A percentile compares a stretch with the other conserved stretches of the same genome.
Conservation (phyloP, 2,113 vertebrate genomes). For the Cyprinodon variegatus region DNA sequence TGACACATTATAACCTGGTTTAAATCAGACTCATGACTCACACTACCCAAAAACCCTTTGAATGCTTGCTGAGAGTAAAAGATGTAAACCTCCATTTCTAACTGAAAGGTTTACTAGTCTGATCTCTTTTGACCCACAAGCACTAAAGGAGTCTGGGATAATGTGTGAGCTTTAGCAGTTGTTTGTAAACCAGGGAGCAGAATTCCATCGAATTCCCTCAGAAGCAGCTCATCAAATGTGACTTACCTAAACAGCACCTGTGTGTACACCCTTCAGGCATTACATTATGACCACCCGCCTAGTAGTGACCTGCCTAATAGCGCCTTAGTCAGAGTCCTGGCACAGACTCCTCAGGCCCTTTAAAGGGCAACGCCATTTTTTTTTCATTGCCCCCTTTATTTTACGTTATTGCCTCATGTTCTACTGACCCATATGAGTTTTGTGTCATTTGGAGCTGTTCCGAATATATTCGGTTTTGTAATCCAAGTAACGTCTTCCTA, state of each 20-base stretch:
- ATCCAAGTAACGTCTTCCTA: too few relatives aligned
- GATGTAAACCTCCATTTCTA: constrained; percentile 14
- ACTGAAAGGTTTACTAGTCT: constrained; percentile 15
- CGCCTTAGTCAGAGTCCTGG: too few relatives aligned
- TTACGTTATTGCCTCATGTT: too few relatives aligned
- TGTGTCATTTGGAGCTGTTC: too few relatives aligned
- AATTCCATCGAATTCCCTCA: constrained; percentile 51
- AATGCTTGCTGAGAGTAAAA: constrained; percentile 41
- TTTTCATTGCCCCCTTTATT: too few relatives aligned
- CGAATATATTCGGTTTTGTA: too few relatives aligned
- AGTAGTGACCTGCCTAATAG: background rate
- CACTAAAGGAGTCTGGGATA: constrained; percentile 40
- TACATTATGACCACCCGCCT: background rate
- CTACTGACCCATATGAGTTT: too few relatives aligned
- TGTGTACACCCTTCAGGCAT: background rate
- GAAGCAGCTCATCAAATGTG: constrained; percentile 46
- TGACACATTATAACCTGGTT: constrained; percentile 48
- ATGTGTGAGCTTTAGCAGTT: constrained; percentile 39
- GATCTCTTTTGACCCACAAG: constrained; percentile 33
- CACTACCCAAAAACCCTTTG: constrained; percentile 49
- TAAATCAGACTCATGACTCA: constrained; percentile 64
- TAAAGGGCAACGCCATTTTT: too few relatives aligned
- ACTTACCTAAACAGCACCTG: constrained; percentile 34
- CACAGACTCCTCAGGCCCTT: too few relatives aligned
- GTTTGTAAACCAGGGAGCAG: constrained; percentile 60